Conservation (phyloP, 2,113 vertebrate genomes). For the Lynx canadensis region DNA sequence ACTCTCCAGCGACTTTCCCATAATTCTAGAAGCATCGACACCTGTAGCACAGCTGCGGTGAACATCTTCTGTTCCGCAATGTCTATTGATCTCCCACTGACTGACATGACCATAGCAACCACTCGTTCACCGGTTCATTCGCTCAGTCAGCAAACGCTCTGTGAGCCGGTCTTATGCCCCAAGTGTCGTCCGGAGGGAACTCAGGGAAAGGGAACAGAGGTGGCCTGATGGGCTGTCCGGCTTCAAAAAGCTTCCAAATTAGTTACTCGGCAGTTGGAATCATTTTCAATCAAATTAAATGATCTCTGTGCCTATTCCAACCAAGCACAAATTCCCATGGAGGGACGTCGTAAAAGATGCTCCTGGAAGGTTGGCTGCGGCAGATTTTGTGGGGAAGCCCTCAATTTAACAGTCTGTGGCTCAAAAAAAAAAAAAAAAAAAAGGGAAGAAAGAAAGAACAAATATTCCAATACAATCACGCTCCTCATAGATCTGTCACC, state of each 20-base stretch:
- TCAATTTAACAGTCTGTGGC: not conserved
- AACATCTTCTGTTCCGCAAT: slow-evolving; percentile 67
- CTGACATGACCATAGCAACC: slow-evolving; percentile 47
- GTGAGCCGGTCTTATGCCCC: not conserved
- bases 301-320: not conserved
- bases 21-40: slow-evolving; percentile 3
- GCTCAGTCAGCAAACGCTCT: not conserved
- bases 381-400: not conserved
- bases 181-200: not conserved
- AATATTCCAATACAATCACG: not conserved
- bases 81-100: slow-evolving; percentile 73
- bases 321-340: not conserved
- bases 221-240: not conserved
- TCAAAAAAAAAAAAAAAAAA: not conserved
- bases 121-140: not conserved
- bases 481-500: not conserved
- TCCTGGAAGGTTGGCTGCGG: rapidly evolving
- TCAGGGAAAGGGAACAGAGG: not conserved
- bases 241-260: not conserved
- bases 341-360: not conserved
- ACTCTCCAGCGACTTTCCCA: slow-evolving; percentile 65
- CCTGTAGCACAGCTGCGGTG: slow-evolving; percentile 59
- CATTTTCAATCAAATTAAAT: not conserved
- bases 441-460: not conserved
- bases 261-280: not conserved